Percentiles rank a stretch among this genome's conserved stretches.
phyloP scores from a whole-genome alignment of 2,113 vertebrate genomes.

The Myotis brandtii region DNA sequence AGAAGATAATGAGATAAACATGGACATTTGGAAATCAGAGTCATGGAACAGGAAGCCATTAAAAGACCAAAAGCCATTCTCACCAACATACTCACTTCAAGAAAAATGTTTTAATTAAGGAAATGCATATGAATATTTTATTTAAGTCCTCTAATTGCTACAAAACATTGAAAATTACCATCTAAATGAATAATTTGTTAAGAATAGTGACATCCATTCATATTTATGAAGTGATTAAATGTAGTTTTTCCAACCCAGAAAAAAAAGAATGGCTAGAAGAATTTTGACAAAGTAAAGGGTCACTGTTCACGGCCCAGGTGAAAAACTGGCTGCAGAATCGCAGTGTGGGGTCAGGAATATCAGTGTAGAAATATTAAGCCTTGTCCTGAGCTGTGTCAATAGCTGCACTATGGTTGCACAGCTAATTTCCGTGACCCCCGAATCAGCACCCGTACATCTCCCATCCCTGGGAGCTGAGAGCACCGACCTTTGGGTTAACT shows the following conservation, averaged over 20 bases:
- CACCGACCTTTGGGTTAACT: conserved; percentile 78
- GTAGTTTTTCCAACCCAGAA: not conserved
- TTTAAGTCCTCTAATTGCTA: not conserved
- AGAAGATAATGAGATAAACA: too few relatives aligned
- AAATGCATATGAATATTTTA: not conserved
- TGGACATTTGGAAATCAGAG: not conserved
- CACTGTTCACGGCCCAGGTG: conserved; percentile 84
- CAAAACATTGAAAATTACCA: not conserved
- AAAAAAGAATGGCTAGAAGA: not conserved
- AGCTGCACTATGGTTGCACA: conserved; percentile 54
- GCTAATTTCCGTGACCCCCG: conserved; percentile 59
- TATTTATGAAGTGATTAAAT: not conserved
- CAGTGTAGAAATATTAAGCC: conserved; percentile 80
- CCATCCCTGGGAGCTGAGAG: conserved; percentile 74
- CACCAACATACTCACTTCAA: not conserved
- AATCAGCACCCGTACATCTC: conserved; percentile 45
- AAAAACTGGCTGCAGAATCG: conserved; percentile 79
- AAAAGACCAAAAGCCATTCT: not conserved
- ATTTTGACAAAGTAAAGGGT: conserved; percentile 45
- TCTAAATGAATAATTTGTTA: not conserved
- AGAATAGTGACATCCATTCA: not conserved
- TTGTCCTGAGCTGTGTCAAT: conserved; percentile 70
- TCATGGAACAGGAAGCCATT: not conserved
- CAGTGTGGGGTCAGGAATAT: conserved; percentile 82
- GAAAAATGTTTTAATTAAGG: conserved; percentile 1